Conservation (phyloP, 2,113 vertebrate species). For the Microcebus griseorufus region DNA sequence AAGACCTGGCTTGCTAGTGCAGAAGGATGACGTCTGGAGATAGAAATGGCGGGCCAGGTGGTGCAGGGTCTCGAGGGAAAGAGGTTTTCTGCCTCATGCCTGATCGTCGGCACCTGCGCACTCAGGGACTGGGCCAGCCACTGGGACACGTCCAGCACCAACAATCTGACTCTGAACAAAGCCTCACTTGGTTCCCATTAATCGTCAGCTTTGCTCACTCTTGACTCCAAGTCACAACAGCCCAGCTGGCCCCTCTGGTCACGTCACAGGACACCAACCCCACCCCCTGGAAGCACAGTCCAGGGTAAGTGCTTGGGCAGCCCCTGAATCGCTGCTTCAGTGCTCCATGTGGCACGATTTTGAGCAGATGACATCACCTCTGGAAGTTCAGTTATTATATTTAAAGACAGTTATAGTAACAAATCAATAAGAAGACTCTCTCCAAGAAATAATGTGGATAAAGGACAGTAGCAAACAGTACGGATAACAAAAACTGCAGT, state of each 20-base stretch:
- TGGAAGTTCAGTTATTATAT: neutral
- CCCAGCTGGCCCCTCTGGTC: no score
- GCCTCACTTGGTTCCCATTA: neutral
- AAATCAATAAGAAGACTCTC: neutral
- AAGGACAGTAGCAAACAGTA: neutral
- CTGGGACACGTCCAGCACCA: no score
- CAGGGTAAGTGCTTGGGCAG: no score
- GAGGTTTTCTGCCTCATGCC: no score
- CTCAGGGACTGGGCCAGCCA: neutral
- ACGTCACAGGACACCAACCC: no score
- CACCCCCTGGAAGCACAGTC: no score
- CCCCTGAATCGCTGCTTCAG: neutral
- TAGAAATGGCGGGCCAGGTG: neutral
- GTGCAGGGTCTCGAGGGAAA: no score
- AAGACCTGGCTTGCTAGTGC: neutral
- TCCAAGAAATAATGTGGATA: neutral
- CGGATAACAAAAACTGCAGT: neutral
- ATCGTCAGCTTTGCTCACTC: neutral
- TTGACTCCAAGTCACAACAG: neutral
- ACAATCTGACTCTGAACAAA: neutral
- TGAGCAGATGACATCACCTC: no score
- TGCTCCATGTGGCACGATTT: neutral
- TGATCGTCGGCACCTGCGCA: neutral
- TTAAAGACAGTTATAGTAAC: neutral
- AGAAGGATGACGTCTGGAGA: neutral